A percentile compares a stretch with the other conserved stretches of the same genome.
Conservation (phyloP, 2,113 vertebrate species). For the Hucho hucho region DNA sequence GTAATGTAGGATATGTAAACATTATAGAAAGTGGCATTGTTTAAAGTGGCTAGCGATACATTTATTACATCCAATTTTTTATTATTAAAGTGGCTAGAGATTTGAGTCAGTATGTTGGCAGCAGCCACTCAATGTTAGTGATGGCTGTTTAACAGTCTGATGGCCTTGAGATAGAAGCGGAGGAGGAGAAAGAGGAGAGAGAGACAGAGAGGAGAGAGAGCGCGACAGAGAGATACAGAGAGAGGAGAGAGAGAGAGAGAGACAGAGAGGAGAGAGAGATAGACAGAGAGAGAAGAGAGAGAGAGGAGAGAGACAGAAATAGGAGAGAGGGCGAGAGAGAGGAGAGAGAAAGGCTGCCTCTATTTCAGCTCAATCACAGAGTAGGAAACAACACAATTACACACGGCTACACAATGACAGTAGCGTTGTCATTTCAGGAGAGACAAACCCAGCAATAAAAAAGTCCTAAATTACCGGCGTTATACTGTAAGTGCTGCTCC, state of each 20-base stretch:
- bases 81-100: too few species aligned
- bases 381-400: conserved; percentile 81
- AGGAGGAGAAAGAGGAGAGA: conserved; percentile 18
- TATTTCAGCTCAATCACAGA: conserved; percentile 72
- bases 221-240: conserved; percentile 14
- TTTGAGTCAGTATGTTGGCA: too few species aligned
- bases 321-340: background rate
- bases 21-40: too few species aligned
- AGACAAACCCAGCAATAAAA: conserved; percentile 74
- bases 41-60: too few species aligned
- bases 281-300: background rate
- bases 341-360: conserved; percentile 21
- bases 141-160: too few species aligned
- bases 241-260: conserved; percentile 39
- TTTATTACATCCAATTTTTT: too few species aligned
- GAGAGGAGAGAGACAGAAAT: background rate
- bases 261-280: conserved; percentile 39
- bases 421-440: conserved; percentile 75
- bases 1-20: too few species aligned
- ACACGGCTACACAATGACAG: conserved; percentile 71
- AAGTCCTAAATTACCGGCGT: conserved; percentile 79
- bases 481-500: conserved; percentile 70
- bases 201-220: conserved; percentile 62
- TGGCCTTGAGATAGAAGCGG: too few species aligned
- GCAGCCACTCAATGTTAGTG: too few species aligned